Base-by-base conservation (phyloP, 2,888 invertebrate species). In the Cheilosia vulpina region DNA sequence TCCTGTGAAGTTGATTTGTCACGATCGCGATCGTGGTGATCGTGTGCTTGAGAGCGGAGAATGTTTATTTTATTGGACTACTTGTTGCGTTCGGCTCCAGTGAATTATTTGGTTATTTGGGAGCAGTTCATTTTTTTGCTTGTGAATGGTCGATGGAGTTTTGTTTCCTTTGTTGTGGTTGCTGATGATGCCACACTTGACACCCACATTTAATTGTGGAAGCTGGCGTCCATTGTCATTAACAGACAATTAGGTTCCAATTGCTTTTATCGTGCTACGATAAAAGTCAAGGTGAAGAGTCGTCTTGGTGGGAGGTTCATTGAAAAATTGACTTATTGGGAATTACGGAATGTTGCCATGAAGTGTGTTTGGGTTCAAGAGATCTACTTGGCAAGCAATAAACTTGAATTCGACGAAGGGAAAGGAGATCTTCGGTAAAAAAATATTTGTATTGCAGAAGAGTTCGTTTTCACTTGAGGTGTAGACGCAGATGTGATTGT, bases 271-370 rank as follows among this genome's bases (percentile, higher is more conserved):
- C 38, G 69, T 84, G 65, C 58, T 55, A 43, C 34, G 80, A 76
- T 71, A 84, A 78, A 71, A 71, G 75, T 79, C 80, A 80, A 84
- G 80, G 75, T 84, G 69, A 84, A 80, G 80, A 71, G 75, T 75
- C 80, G 71, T 71, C 55, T 27, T n/a, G 60, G 84, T 84, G 75
- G 84, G 84, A 55, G 75, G 63, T 80, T 66, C 65, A 72, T 66
- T 72, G 66, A 52, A 66, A 66, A 73, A 72, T 27, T 17, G 21
- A 19, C 55, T 71, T 62, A 62, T 43, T 47, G 50, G 31, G 19
- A 63, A 71, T 69, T 68, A 53, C 55, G 55, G 52, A 77, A 47
- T 38, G 24, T 27, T 57, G 27, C 24, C 17, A n/a, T 73, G 19
- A 47, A 57, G 47, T 57, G 53, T 21, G n/a, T 31, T 41, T 50